Percentiles rank a stretch among this genome's conserved stretches.
Evolutionary conservation across 2,113 vertebrate species (phyloP).

Genomic region (Salvelinus namaycush): DNA sequence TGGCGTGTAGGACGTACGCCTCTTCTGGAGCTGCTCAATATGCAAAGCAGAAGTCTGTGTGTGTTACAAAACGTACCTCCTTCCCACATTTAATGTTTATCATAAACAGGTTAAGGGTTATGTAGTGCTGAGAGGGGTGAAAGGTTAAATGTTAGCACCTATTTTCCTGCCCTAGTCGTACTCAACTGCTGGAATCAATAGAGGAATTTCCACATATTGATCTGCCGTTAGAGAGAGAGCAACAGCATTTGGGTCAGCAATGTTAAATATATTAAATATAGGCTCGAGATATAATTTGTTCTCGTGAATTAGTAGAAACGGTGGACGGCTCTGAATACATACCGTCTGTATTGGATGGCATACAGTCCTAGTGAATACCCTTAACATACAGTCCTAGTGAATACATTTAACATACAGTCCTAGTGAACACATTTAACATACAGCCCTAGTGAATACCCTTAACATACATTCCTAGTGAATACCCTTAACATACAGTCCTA

Average conservation of each 20-base stretch:
- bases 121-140: conserved; percentile 30
- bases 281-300: conserved; percentile 41
- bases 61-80: conserved; percentile 30
- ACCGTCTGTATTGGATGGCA: not conserved
- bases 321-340: not conserved
- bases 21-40: too few relatives aligned
- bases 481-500: too few relatives aligned
- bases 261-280: conserved; percentile 61
- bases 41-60: too few relatives aligned
- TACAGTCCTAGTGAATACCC: not conserved
- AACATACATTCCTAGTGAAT: too few relatives aligned
- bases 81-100: conserved; percentile 29
- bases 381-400: too few relatives aligned
- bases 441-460: too few relatives aligned
- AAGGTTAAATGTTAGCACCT: conserved; percentile 38
- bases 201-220: conserved; percentile 4
- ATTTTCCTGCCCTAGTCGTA: conserved; percentile 17
- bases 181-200: conserved; percentile 54
- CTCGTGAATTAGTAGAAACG: conserved; percentile 36
- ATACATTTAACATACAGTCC: too few relatives aligned
- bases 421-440: too few relatives aligned
- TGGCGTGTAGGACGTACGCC: too few relatives aligned
- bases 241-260: conserved; percentile 12
- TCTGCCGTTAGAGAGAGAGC: conserved; percentile 51
- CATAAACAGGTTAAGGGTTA: conserved; percentile 36